A percentile compares a stretch with the other conserved stretches of the same genome.
These are phyloP conservation scores for Macrocentrus cingulum DNA, from an alignment of 1,140 invertebrate genomes.

Conservation along the genomic window DNA sequence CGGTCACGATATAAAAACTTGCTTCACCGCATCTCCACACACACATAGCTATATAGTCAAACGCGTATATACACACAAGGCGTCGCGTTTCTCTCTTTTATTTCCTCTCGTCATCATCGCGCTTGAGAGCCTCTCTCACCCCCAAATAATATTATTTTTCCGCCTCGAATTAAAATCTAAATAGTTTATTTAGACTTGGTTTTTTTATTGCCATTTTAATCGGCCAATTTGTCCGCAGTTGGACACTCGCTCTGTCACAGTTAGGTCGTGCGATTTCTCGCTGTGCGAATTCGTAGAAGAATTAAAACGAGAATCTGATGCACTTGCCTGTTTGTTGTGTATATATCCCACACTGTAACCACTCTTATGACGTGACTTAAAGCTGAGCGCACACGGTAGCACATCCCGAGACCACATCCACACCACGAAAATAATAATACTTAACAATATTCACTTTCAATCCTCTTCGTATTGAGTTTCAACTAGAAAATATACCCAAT, in stretches of 20 bases:
- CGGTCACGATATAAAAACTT: slow-evolving; percentile 53
- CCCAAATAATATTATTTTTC: not conserved
- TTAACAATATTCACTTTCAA: slow-evolving; percentile 3
- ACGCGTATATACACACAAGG: slow-evolving; percentile 43
- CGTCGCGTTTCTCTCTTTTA: slow-evolving; percentile 33
- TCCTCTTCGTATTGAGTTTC: not conserved
- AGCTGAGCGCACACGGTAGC: not conserved
- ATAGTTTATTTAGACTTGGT: too few species aligned
- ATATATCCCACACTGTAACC: not conserved
- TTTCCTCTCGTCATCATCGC: slow-evolving; percentile 6
- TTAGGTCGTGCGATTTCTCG: too few species aligned
- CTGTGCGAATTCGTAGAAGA: slow-evolving; percentile 21
- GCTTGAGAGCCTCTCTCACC: not conserved
- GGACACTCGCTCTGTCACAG: too few species aligned
- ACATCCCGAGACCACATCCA: too few species aligned
- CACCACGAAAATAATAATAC: not conserved
- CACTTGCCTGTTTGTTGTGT: not conserved
- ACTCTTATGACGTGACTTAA: not conserved
- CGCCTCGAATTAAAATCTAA: too few species aligned
- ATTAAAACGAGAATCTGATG: slow-evolving; percentile 12
- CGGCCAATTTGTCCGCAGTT: too few species aligned
- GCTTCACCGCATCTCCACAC: slow-evolving; percentile 41
- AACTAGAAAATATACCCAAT: not conserved
- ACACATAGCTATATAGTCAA: not conserved
- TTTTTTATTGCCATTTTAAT: too few species aligned